These are phyloP conservation scores for Formica aserva DNA, from an alignment of 2,888 invertebrate genomes.

Conservation along the genomic window DNA sequence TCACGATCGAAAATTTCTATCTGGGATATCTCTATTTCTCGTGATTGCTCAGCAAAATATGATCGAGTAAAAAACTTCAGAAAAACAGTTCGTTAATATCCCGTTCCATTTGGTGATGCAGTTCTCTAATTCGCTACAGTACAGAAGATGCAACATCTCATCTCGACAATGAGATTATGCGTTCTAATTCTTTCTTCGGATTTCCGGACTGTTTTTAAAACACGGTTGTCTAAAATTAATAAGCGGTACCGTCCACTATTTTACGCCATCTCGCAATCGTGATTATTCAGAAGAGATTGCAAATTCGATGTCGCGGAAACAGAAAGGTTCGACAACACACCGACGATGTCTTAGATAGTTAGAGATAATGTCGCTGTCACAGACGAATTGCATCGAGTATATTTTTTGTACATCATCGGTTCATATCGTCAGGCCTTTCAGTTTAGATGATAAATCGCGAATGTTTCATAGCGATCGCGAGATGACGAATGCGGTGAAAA, in stretches of 20 bases:
- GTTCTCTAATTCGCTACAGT: not conserved
- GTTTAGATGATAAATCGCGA: not conserved
- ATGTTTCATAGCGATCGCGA: not conserved
- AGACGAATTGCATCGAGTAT: not conserved
- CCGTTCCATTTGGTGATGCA: not conserved
- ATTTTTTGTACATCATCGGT: not conserved
- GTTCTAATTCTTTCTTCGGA: not conserved
- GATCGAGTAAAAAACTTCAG: not conserved
- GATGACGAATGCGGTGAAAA: not conserved
- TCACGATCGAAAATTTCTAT: constrained; percentile 25
- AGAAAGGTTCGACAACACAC: not conserved
- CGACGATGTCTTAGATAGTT: not conserved
- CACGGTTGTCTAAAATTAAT: not conserved
- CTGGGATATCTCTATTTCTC: constrained; percentile 15
- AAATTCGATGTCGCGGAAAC: not conserved
- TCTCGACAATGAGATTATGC: not conserved
- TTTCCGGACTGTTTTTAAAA: not conserved
- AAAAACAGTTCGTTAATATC: not conserved
- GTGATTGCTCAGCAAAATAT: constrained; percentile 4
- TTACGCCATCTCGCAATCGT: not conserved
- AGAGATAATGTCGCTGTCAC: not conserved
- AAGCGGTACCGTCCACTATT: not conserved
- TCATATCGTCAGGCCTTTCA: not conserved
- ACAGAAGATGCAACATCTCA: not conserved
- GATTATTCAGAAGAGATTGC: not conserved